These are phyloP conservation scores for Bombyx huttoni DNA, from an alignment of 2,888 invertebrate genomes.

Conservation along the genomic window DNA sequence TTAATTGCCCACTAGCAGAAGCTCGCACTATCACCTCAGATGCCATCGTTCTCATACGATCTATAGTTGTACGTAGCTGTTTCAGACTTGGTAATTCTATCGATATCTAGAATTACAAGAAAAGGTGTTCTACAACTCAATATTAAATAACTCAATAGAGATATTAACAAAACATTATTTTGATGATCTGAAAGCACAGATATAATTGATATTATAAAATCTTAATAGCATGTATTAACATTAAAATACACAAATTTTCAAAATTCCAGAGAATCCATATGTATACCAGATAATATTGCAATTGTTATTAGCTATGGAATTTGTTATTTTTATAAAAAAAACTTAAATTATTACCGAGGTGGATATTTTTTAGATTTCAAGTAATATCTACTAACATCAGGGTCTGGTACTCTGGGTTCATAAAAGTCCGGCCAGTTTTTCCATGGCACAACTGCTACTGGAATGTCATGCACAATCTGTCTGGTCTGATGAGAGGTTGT, in stretches of 20 bases:
- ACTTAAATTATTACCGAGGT: too few relatives aligned
- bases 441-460: slow-evolving; percentile 82
- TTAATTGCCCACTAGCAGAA: slow-evolving; percentile 78
- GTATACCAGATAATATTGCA: too few relatives aligned
- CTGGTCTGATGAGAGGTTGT: slow-evolving; percentile 75
- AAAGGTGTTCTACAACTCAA: neutral
- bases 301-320: too few relatives aligned
- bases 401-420: slow-evolving; percentile 80
- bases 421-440: slow-evolving; percentile 83
- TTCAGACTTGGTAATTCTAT: slow-evolving; percentile 85
- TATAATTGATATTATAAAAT: too few relatives aligned
- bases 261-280: too few relatives aligned
- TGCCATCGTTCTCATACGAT: slow-evolving; percentile 86
- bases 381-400: slow-evolving; percentile 74
- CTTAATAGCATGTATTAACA: too few relatives aligned
- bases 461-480: slow-evolving; percentile 86
- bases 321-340: too few relatives aligned
- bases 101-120: slow-evolving; percentile 65
- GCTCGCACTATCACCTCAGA: slow-evolving; percentile 80
- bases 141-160: neutral
- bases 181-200: too few relatives aligned
- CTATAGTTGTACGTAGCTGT: slow-evolving; percentile 83
- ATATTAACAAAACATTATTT: too few relatives aligned
- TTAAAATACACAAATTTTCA: neutral
- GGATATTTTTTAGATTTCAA: too few relatives aligned